Conservation (phyloP, 2,888 invertebrate species). For the Cantharis nigra region DNA sequence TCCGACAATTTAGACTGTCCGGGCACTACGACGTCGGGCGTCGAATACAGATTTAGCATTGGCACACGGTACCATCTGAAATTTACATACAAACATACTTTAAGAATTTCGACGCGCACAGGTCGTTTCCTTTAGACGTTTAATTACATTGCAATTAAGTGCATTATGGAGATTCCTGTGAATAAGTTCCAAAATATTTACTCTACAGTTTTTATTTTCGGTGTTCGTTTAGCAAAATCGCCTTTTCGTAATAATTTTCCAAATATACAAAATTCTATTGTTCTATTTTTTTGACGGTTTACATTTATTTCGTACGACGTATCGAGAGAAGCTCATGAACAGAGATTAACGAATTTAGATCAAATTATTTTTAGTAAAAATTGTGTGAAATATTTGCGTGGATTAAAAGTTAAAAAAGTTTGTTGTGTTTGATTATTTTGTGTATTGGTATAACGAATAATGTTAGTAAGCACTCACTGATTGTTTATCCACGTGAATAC, state of each 20-base stretch:
- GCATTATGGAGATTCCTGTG: neutral
- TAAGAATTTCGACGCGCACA: conserved; percentile 24
- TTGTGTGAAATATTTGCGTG: neutral
- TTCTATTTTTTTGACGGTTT: neutral
- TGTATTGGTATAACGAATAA: neutral
- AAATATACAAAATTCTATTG: neutral
- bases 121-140: conserved; percentile 25
- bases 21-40: conserved; percentile 40
- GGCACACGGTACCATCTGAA: conserved; percentile 45
- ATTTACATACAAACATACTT: conserved; percentile 18
- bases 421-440: neutral
- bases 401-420: neutral
- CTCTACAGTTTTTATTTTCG: neutral
- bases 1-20: conserved; percentile 48
- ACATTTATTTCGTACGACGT: neutral
- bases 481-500: neutral
- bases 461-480: neutral
- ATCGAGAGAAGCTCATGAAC: neutral
- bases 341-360: neutral
- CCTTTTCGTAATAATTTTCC: neutral
- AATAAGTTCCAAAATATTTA: neutral
- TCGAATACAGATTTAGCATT: conserved; percentile 47
- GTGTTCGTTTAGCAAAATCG: neutral
- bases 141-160: conserved; percentile 18
- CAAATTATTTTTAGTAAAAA: neutral